Conservation (phyloP, 2,888 invertebrate genomes). For the Drosophila lutescens region DNA sequence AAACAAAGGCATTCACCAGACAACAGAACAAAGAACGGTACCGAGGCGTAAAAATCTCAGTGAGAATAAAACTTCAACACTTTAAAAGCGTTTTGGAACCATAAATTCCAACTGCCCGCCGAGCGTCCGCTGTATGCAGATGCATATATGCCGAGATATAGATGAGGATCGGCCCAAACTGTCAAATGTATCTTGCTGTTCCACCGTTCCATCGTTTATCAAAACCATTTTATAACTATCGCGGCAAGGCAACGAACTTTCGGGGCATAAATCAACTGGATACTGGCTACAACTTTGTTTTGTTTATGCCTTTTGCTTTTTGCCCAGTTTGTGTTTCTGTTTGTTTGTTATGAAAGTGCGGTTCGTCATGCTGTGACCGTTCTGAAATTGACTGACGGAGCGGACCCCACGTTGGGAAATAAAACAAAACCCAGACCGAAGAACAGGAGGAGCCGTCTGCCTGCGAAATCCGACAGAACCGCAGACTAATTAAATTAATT, state of each 20-base stretch:
- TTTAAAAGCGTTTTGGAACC: slow-evolving; percentile 49
- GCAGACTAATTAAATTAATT: slow-evolving; percentile 80
- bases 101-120: slow-evolving; percentile 59
- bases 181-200: slow-evolving; percentile 66
- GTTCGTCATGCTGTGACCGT: slow-evolving; percentile 70
- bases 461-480: slow-evolving; percentile 51
- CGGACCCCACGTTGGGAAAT: slow-evolving; percentile 31
- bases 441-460: slow-evolving; percentile 15
- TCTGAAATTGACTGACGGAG: slow-evolving; percentile 32
- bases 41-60: slow-evolving; percentile 55
- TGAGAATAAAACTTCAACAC: slow-evolving; percentile 67
- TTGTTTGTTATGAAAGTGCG: slow-evolving; percentile 40
- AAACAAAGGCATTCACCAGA: slow-evolving; percentile 39
- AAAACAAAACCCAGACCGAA: slow-evolving; percentile 2
- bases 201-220: slow-evolving; percentile 65
- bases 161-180: slow-evolving; percentile 43
- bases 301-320: slow-evolving; percentile 39
- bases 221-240: slow-evolving; percentile 67
- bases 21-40: slow-evolving; percentile 28
- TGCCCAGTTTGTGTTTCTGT: slow-evolving; percentile 31
- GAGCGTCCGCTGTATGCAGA: neutral
- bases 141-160: slow-evolving; percentile 15
- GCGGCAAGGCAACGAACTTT: slow-evolving; percentile 38
- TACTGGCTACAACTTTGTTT: slow-evolving; percentile 53
- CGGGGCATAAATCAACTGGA: slow-evolving; percentile 67